Percentiles rank a stretch among this genome's conserved stretches.
Conservation (phyloP, 2,113 vertebrate species). For the Promerops cafer region DNA sequence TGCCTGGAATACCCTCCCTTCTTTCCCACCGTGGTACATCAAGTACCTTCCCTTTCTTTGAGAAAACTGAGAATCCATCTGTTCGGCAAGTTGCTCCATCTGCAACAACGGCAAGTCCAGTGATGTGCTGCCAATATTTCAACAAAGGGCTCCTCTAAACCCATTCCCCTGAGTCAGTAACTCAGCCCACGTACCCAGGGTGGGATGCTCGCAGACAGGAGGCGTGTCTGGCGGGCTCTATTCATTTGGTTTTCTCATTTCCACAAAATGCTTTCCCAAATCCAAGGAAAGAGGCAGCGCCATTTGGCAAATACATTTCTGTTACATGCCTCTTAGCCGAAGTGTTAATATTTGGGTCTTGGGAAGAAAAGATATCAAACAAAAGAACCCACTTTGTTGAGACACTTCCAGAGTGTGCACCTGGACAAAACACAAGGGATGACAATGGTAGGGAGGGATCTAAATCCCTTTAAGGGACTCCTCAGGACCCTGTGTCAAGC, state of each 20-base stretch:
- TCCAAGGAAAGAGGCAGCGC: background rate
- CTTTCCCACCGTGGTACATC: constrained; percentile 11
- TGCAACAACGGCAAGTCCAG: constrained; percentile 23
- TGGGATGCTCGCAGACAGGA: background rate
- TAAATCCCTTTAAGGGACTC: background rate
- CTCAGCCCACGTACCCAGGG: background rate
- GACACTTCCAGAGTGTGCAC: background rate
- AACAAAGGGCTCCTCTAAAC: constrained; percentile 41
- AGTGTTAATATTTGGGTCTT: background rate
- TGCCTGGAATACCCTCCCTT: constrained; percentile 9
- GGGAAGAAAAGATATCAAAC: background rate
- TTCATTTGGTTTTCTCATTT: constrained; percentile 38
- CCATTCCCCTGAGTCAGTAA: background rate
- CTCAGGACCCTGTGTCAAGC: background rate
- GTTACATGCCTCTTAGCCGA: background rate
- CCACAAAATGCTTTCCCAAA: constrained; percentile 6
- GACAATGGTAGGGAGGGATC: background rate
- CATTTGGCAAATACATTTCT: background rate
- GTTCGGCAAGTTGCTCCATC: constrained; percentile 31
- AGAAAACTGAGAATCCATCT: constrained; percentile 59
- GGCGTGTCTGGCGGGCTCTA: background rate
- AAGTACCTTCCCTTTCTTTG: constrained; percentile 52
- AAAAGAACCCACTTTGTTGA: background rate
- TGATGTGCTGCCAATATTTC: constrained; percentile 52
- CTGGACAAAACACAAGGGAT: background rate